Conservation (phyloP, 2,113 vertebrate species). For the Oreotragus oreotragus region DNA sequence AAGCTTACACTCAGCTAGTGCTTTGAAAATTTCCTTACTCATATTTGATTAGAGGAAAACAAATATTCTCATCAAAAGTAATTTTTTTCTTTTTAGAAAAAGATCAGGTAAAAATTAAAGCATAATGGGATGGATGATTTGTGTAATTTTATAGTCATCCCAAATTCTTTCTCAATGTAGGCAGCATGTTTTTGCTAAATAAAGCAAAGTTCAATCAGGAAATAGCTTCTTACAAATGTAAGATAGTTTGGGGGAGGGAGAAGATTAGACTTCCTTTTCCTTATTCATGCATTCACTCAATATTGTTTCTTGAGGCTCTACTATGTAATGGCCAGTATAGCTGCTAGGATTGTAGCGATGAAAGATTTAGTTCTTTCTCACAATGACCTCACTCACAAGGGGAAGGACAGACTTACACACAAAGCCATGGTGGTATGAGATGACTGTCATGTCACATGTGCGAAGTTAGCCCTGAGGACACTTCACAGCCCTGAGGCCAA, state of each 20-base stretch:
- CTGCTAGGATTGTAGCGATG: background rate
- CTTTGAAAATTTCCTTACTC: background rate
- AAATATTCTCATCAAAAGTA: background rate
- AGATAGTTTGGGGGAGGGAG: background rate
- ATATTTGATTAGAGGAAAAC: background rate
- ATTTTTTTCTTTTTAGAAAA: background rate
- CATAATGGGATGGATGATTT: background rate
- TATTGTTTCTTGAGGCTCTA: background rate
- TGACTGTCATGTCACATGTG: background rate
- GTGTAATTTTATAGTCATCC: background rate
- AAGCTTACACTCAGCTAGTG: background rate
- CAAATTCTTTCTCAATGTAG: background rate
- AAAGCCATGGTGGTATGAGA: background rate
- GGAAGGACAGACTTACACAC: background rate
- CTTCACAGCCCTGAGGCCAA: background rate
- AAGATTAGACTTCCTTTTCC: background rate
- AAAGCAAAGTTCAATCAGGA: background rate
- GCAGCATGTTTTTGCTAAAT: background rate
- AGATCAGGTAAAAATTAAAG: background rate
- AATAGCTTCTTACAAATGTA: background rate
- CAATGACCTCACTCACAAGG: rapidly evolving
- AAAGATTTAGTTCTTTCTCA: background rate
- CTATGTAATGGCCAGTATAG: rapidly evolving
- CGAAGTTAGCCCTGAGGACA: background rate
- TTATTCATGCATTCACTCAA: background rate